Evolutionary conservation across 2,888 invertebrate genomes (phyloP).

Genomic region (Hecatera dysodea): DNA sequence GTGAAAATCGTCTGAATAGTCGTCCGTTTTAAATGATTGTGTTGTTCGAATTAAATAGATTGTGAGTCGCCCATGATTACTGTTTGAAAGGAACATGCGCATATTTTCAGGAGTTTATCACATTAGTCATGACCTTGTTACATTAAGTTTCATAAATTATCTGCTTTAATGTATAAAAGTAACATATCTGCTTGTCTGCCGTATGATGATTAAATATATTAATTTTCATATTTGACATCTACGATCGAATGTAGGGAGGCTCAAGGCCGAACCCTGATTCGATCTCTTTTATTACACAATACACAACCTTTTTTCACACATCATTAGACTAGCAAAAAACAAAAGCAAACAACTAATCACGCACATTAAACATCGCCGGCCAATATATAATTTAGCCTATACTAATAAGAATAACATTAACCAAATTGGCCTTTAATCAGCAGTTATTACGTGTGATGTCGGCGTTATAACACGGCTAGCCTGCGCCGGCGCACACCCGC

Average conservation of each 20-base stretch:
- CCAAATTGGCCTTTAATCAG: conserved; percentile 69
- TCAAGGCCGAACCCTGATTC: conserved; percentile 4
- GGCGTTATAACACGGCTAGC: conserved; percentile 62
- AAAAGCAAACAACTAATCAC: conserved; percentile 46
- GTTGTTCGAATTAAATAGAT: conserved; percentile 24
- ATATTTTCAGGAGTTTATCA: neutral
- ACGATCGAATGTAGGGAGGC: neutral
- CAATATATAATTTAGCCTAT: conserved; percentile 57
- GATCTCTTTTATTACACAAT: conserved; percentile 20
- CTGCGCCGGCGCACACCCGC: conserved; percentile 66
- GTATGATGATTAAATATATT: too few relatives aligned
- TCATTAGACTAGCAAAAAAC: conserved; percentile 32
- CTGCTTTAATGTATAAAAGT: neutral
- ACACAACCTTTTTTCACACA: conserved; percentile 48
- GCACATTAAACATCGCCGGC: conserved; percentile 24
- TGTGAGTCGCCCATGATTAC: conserved; percentile 3
- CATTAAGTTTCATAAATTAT: too few relatives aligned
- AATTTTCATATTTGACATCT: too few relatives aligned
- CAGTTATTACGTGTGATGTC: conserved; percentile 66
- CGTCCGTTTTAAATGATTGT: conserved; percentile 33
- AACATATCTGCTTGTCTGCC: neutral
- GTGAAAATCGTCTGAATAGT: conserved; percentile 44
- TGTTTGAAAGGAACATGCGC: neutral
- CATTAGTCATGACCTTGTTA: neutral
- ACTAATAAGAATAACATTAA: conserved; percentile 63